phyloP scores from a whole-genome alignment of 2,888 invertebrate genomes.

The Pimpla rufipes region DNA sequence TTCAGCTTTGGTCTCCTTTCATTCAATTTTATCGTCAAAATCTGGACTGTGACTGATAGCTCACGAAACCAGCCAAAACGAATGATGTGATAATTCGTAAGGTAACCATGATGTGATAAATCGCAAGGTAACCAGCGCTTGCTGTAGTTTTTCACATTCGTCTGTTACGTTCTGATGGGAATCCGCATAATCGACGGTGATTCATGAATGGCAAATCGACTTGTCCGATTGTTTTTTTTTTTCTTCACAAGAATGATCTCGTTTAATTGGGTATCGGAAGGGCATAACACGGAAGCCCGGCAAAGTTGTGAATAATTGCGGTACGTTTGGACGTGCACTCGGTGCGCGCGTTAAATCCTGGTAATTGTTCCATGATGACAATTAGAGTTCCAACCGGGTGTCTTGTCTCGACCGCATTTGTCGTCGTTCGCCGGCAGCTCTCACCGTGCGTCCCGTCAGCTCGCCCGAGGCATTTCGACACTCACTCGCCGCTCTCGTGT shows the following conservation, averaged over 20 bases:
- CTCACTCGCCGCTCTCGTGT: neutral
- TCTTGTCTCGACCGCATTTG: slow-evolving; percentile 4
- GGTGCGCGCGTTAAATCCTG: neutral
- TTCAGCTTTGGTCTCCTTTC: slow-evolving; percentile 50
- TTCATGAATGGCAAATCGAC: too few species aligned
- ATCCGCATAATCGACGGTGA: too few species aligned
- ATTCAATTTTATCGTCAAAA: slow-evolving; percentile 29
- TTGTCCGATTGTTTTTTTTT: neutral
- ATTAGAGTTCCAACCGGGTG: slow-evolving; percentile 16
- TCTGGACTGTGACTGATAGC: neutral
- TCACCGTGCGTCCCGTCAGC: neutral
- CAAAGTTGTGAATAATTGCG: slow-evolving; percentile 15
- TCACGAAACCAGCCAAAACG: too few species aligned
- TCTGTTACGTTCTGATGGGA: too few species aligned
- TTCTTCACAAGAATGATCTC: neutral
- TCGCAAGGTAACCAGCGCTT: too few species aligned
- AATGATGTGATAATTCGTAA: too few species aligned
- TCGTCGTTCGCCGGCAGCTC: neutral
- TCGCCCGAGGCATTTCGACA: slow-evolving; percentile 19
- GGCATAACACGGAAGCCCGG: neutral
- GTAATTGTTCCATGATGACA: slow-evolving; percentile 28
- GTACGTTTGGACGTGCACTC: neutral
- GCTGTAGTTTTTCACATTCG: too few species aligned
- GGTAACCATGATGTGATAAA: too few species aligned
- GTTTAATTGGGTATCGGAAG: neutral